Evolutionary conservation across 2,888 invertebrate species (phyloP).

Genomic region (Cyaniris semiargus): DNA sequence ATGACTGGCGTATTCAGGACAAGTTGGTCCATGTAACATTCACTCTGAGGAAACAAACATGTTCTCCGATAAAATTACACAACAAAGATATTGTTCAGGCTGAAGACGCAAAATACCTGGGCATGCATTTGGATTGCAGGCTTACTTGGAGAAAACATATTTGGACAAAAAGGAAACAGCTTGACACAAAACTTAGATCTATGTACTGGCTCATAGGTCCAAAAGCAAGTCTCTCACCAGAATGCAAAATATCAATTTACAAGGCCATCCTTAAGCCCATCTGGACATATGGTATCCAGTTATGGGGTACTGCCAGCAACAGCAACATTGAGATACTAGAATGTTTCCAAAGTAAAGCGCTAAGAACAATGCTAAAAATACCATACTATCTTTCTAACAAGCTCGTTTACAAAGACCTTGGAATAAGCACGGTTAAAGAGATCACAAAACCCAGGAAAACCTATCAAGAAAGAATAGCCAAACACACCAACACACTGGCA

Average conservation of each 20-base stretch:
- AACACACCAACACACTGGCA: too few relatives aligned
- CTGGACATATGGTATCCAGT: slow-evolving; percentile 31
- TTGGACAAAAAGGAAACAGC: slow-evolving; percentile 35
- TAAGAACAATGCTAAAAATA: not conserved
- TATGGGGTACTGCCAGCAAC: slow-evolving; percentile 31
- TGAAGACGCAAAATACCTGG: slow-evolving; percentile 40
- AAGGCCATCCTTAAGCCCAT: slow-evolving; percentile 34
- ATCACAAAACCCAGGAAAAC: too few relatives aligned
- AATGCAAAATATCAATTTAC: slow-evolving; percentile 24
- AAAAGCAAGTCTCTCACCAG: not conserved
- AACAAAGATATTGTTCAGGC: slow-evolving; percentile 35
- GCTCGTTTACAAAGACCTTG: too few relatives aligned
- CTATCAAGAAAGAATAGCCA: too few relatives aligned
- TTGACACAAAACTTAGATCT: slow-evolving; percentile 23
- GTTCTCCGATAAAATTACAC: slow-evolving; percentile 39
- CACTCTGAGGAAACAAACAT: slow-evolving; percentile 34
- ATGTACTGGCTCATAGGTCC: slow-evolving; percentile 30
- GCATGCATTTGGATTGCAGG: slow-evolving; percentile 40
- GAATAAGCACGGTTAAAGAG: too few relatives aligned
- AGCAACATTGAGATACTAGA: slow-evolving; percentile 20
- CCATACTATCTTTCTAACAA: too few relatives aligned
- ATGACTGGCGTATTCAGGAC: not conserved
- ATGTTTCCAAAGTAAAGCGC: not conserved
- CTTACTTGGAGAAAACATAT: slow-evolving; percentile 42
- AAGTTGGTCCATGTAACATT: slow-evolving; percentile 13